phyloP scores from a whole-genome alignment of 2,113 vertebrate species.

The Macrotis lagotis region DNA sequence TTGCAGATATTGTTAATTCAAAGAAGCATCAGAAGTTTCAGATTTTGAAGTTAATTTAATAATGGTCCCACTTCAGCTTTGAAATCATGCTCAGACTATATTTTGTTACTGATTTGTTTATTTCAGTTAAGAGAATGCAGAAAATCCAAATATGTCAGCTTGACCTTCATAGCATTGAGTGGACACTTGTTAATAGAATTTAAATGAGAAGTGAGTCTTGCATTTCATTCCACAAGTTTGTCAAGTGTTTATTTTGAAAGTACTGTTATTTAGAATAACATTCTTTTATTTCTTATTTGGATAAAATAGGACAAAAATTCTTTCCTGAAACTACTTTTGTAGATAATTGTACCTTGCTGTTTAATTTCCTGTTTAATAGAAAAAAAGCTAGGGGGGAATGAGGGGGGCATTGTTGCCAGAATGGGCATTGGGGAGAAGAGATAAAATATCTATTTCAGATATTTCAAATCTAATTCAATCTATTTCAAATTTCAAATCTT shows the following conservation, averaged over 20 bases:
- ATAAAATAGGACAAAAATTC: not conserved
- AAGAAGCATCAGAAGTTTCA: conserved; percentile 62
- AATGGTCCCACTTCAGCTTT: conserved; percentile 69
- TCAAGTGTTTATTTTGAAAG: conserved; percentile 48
- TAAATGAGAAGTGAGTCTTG: conserved; percentile 78
- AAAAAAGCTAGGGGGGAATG: too few species aligned
- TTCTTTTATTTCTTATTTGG: not conserved
- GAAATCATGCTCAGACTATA: conserved; percentile 66
- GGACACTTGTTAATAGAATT: conserved; percentile 70
- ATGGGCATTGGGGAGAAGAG: not conserved
- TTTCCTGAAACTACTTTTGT: not conserved
- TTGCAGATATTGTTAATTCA: conserved; percentile 63
- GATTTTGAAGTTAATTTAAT: conserved; percentile 79
- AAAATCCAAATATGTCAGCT: conserved; percentile 66
- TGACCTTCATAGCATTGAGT: conserved; percentile 48
- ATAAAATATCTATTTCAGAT: not conserved
- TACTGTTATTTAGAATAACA: not conserved
- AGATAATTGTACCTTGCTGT: not conserved
- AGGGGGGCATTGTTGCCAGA: not conserved
- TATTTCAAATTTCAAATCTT: too few species aligned
- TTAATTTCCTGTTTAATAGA: not conserved
- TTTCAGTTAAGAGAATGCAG: conserved; percentile 66
- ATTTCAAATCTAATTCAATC: too few species aligned
- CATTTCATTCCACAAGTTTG: conserved; percentile 72
- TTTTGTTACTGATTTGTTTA: conserved; percentile 81